phyloP scores from a whole-genome alignment of 2,113 vertebrate species.

The Oreochromis niloticus region DNA sequence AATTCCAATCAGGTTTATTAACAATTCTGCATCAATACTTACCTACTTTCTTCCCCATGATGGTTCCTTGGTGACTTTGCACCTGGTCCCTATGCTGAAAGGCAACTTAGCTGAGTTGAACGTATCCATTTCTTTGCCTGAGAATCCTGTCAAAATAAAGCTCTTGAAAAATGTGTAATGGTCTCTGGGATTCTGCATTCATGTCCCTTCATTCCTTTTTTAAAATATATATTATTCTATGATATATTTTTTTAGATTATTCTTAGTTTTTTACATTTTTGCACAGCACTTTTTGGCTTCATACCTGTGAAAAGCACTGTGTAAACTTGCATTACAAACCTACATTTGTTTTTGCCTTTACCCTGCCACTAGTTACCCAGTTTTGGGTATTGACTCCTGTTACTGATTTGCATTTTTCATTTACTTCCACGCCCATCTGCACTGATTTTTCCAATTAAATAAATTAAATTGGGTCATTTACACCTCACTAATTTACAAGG shows the following conservation, averaged over 20 bases:
- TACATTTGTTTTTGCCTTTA: neutral
- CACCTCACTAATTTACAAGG: neutral
- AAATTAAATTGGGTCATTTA: neutral
- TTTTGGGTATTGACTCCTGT: neutral
- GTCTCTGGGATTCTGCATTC: neutral
- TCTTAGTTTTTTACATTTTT: neutral
- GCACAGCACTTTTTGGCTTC: neutral
- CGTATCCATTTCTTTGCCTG: neutral
- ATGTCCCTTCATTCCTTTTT: neutral
- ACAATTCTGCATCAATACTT: neutral
- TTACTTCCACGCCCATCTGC: neutral
- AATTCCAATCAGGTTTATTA: neutral
- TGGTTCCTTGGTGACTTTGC: neutral
- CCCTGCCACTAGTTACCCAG: neutral
- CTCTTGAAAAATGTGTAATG: neutral
- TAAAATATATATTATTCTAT: neutral
- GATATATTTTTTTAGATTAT: neutral
- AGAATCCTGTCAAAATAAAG: neutral
- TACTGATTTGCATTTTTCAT: neutral
- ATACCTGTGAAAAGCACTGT: neutral
- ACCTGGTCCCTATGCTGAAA: neutral
- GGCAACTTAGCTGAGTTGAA: neutral
- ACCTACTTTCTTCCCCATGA: neutral
- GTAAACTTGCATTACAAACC: neutral
- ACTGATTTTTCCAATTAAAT: neutral